Percentiles rank a stretch among this genome's conserved stretches.
phyloP scores from a whole-genome alignment of 2,113 vertebrate species.

The Cottus gobio region DNA sequence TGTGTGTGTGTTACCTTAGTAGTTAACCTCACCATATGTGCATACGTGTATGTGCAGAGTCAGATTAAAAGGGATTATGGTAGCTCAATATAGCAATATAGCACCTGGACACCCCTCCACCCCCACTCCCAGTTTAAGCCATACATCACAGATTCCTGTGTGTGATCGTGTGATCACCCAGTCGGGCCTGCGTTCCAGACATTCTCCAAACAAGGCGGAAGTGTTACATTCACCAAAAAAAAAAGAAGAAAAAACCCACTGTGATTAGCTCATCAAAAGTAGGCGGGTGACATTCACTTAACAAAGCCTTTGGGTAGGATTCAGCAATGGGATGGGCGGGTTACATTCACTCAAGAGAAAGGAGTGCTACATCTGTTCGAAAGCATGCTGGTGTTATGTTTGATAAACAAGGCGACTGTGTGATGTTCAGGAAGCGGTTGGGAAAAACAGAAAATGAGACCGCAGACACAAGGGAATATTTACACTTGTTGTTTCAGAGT shows the following conservation, averaged over 20 bases:
- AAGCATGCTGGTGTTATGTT: background rate
- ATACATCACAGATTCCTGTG: constrained; percentile 16
- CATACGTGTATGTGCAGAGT: constrained; percentile 25
- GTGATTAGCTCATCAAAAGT: constrained; percentile 33
- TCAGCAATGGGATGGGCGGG: constrained; percentile 12
- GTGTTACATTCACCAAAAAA: constrained; percentile 21
- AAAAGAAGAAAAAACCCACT: constrained; percentile 7
- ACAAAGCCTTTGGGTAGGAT: constrained; percentile 41
- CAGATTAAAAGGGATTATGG: constrained; percentile 49
- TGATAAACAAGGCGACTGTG: background rate
- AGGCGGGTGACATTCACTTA: constrained; percentile 28
- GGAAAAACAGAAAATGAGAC: background rate
- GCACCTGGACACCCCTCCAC: background rate
- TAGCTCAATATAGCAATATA: constrained; percentile 27
- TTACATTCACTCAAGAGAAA: constrained; percentile 21
- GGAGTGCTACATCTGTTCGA: constrained; percentile 7
- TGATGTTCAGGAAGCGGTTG: background rate
- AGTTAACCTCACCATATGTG: constrained; percentile 34
- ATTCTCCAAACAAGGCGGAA: constrained; percentile 24
- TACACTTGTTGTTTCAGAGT: background rate
- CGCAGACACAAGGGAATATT: background rate
- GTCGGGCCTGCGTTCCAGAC: constrained; percentile 2
- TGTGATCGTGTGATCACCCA: constrained; percentile 29
- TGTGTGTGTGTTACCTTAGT: constrained; percentile 5
- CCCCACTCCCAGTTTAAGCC: background rate